Evolutionary conservation across 2,797 vertebrate genomes (phyloP), one percentile per base, ranked within the genome.

Genomic region (Coregonus ussuriensis): DNA sequence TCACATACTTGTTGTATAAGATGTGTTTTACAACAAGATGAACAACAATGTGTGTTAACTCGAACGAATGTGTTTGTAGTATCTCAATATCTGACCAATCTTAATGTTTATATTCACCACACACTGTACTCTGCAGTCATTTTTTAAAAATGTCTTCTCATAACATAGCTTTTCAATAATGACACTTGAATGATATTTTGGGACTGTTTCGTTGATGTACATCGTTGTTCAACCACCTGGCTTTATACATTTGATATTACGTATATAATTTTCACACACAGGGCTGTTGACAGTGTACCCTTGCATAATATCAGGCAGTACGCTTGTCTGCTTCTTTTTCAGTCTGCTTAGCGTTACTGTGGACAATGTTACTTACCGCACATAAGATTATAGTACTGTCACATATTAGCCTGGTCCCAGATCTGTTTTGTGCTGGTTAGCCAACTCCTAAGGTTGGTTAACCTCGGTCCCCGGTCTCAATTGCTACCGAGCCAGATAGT

Each of bases 41-140:
- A 82, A 74, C 73, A 86, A 77, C 25, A 25, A 25, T 89, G 84
- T 89, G 78, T 56, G 70, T 83, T 74, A 2, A 47, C 72, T 59
- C 9, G 77, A 86, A 82, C 81, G 31, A 33, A 33, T 33, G 31
- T 33, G 31, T 54, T 18, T 69, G 21, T 21, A 21, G 21, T 21
- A 21, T 21, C 21, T 21, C 21, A 21, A 21, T 21, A 21, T 21
- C 21, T 21, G 21, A 21, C 21, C 21, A 25, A 52, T 1, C 21
- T 56, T 56, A 33, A 5, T 54, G 52, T 72, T 56, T 6, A 25
- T 15, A 72, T n/a, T 52, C 1, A 53, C 51, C 21, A 13, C 33
- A 69, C 18, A 41, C 33, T 69, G 67, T 69, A 54, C 53, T 54
- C 14, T 29, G 9, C n/a, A 25, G 62, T 65, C 59, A 25, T 25